Evolutionary conservation across 2,797 vertebrate species (phyloP).

Genomic region (Poeciliopsis paucimaculata): DNA sequence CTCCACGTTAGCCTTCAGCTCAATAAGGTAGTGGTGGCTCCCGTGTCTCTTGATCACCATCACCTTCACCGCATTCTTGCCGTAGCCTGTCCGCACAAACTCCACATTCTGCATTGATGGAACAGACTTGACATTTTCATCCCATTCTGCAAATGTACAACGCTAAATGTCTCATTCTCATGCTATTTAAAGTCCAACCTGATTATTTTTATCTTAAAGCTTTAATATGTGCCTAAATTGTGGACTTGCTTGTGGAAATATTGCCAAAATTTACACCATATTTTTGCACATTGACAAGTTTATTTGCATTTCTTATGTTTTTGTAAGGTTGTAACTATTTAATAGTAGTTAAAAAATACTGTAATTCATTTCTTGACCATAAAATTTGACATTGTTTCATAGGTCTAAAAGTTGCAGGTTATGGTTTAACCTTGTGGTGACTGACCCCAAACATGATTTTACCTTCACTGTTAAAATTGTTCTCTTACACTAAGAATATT

Average conservation of each 20-base stretch:
- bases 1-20: constrained; percentile 88
- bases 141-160: neutral
- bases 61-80: constrained; percentile 92
- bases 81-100: constrained; percentile 92
- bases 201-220: neutral
- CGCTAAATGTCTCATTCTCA: neutral
- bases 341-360: neutral
- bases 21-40: constrained; percentile 84
- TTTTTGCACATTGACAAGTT: neutral
- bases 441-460: constrained; percentile 32
- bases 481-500: neutral
- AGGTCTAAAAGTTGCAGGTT: neutral
- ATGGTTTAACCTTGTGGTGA: constrained; percentile 8
- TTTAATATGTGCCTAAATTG: neutral
- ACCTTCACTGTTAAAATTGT: neutral
- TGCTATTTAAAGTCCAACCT: neutral
- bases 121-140: constrained; percentile 21
- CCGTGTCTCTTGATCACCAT: constrained; percentile 85
- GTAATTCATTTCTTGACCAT: neutral
- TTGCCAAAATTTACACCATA: neutral
- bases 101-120: constrained; percentile 81
- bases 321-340: neutral
- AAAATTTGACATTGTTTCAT: neutral
- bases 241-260: neutral
- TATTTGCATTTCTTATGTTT: neutral